Base-by-base conservation (phyloP, 1,140 invertebrate genomes). In the Caenorhabditis latens region DNA sequence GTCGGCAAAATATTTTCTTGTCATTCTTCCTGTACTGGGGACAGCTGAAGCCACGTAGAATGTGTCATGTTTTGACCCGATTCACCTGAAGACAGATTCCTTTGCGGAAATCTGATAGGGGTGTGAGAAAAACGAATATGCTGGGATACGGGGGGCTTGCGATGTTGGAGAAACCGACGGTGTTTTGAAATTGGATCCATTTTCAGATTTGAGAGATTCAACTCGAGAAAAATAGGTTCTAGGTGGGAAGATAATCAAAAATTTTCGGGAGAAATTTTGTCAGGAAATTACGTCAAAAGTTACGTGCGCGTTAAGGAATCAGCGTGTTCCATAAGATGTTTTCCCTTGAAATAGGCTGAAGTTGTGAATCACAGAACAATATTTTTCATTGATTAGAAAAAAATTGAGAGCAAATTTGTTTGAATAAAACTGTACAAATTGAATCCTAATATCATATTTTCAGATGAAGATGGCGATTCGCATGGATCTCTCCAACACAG, bases 401-500 rank as follows among this genome's bases (percentile, higher is more conserved):
- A 42, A 24, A n/a, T 48, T 24, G n/a, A 71, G 13, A 85, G 7
- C 7, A 84, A 24, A 53, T 5, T 13, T 5, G 0, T 46, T 42
- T 2, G 9, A 86, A 40, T 55, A 55, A 84, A 86, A n/a, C 2
- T 19, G 7, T 57, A 53, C 16, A 0, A 24, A 0, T 58, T 48
- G 4, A 67, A 85, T n/a, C 21, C 0, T 9, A 53, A 53, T 8
- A 32, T 58, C 14, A 7, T 4, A 24, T 55, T 87, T 87, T 84
- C 86, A 86, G 86, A 75, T 21, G 86, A 86, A 65, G 71, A 79
- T 79, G 40, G 63, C 55, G 57, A 61, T 32, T 50, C 88, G 7
- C 21, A 65, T 53, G 82, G 88, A 86, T 67, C 58, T 67, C 42
- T 86, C 88, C 87, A 85, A 57, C 88, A 88, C 86, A 86, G 86